Evolutionary conservation across 2,113 vertebrate genomes (phyloP).

Genomic region (Electrona antarctica): DNA sequence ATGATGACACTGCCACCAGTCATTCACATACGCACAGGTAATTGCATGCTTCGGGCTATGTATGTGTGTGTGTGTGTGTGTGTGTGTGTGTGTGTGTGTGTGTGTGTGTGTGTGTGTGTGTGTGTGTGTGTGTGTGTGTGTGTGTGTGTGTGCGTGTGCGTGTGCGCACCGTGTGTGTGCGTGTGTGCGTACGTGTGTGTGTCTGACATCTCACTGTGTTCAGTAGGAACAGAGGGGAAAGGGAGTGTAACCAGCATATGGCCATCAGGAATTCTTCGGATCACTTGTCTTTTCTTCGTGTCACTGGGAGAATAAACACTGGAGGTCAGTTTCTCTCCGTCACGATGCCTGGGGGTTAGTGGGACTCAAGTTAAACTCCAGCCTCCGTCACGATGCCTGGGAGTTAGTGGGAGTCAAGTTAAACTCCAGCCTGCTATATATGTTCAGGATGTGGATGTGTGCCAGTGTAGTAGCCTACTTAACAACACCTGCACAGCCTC

Average conservation of each 20-base stretch:
- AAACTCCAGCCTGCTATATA: no score
- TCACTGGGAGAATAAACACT: neutral
- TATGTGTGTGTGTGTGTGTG: conserved; percentile 14
- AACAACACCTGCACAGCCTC: no score
- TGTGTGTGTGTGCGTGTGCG: no score
- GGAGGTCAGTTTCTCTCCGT: neutral
- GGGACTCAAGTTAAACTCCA: no score
- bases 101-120: conserved; percentile 9
- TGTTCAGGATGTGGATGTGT: no score
- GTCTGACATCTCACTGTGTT: conserved; percentile 23
- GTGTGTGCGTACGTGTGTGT: no score
- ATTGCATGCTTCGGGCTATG: conserved; percentile 66
- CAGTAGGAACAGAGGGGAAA: conserved; percentile 17
- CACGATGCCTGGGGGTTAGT: no score
- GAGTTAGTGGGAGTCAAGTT: neutral
- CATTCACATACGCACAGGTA: conserved; percentile 66
- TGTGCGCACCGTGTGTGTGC: no score
- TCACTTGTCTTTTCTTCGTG: no score
- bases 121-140: no score
- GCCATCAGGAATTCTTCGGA: neutral
- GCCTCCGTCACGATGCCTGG: no score
- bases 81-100: conserved; percentile 8
- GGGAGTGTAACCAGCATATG: conserved; percentile 21
- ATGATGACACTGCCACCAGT: conserved; percentile 66
- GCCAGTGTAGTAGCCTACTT: no score